Base-by-base conservation (phyloP, 2,888 invertebrate species). In the Caenorhabditis becei region DNA sequence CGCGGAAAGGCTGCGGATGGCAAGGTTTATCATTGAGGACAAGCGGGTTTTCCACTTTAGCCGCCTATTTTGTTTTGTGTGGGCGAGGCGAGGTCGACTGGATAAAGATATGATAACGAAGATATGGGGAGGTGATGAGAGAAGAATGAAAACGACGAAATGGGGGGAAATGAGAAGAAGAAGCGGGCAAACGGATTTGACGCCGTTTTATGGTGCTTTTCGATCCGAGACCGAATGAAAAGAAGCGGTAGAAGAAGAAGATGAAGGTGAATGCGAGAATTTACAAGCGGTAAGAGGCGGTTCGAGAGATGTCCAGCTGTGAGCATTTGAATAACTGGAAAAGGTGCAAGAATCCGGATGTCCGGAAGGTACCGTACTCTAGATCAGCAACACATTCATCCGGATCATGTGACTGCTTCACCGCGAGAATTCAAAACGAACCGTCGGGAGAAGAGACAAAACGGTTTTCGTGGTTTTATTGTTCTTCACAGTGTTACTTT, bases 71-170 rank as follows among this genome's bases (percentile, higher is more conserved):
- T 44, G 56, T 49, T 63, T 32, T 53, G 35, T 51, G 58, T 74
- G 65, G 75, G 75, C 75, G 65, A 49, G 75, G 75, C 75, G 75
- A 75, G 75, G 75, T 75, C 75, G 75, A 75, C 65, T 51, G 75
- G 53, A 66, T 66, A 53, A 66, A 75, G 74, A 75, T 75, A 75
- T 75, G 75, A 75, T 75, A 61, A 61, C 24, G 44, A 28, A 32
- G 32, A 49, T 18, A 32, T 18, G 35, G 51, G 37, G 32, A 51
- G 44, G 37, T 32, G 53, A 53, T 35, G 51, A 65, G 49, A 47
- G 62, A 28, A 32, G 20, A 53, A 37, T 20, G 41, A 14, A 59
- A 41, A 47, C 47, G 47, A 47, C 47, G 4, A 47, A 47, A 47
- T 47, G 24, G 23, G 41, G 41, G 18, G 14, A 14, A 41, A 41